phyloP scores from a whole-genome alignment of 2,797 vertebrate species.

The Muscicapa striata region DNA sequence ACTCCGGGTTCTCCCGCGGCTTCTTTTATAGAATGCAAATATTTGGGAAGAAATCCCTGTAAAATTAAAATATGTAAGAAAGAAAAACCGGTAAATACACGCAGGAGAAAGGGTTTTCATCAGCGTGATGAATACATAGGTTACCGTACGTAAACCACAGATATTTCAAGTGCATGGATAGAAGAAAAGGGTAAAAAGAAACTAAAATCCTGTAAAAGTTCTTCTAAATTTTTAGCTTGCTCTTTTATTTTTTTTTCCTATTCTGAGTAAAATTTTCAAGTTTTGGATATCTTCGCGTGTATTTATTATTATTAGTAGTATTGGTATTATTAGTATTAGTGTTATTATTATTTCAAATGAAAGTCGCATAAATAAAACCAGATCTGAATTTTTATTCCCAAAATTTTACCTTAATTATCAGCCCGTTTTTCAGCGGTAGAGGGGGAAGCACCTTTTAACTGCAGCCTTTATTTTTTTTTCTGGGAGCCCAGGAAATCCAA shows the following conservation, averaged over 20 bases:
- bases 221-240: neutral
- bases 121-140: too few species aligned
- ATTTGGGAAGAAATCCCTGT: neutral
- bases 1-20: neutral
- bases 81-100: fast-evolving
- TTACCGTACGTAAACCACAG: neutral
- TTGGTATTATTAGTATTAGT: neutral
- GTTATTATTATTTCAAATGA: neutral
- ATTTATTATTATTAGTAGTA: neutral
- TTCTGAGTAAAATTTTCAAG: neutral
- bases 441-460: neutral
- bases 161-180: neutral
- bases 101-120: fast-evolving
- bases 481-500: neutral
- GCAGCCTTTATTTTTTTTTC: neutral
- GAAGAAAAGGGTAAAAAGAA: neutral
- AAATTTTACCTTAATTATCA: neutral
- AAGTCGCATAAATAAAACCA: neutral
- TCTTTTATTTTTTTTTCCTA: neutral
- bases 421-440: neutral
- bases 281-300: fast-evolving
- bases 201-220: neutral
- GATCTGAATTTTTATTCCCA: too few species aligned
- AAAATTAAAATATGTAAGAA: neutral
- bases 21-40: neutral